These are phyloP conservation scores for Panagrolaimus sp. DNA, from an alignment of 1,140 invertebrate species.

Conservation along the genomic window DNA sequence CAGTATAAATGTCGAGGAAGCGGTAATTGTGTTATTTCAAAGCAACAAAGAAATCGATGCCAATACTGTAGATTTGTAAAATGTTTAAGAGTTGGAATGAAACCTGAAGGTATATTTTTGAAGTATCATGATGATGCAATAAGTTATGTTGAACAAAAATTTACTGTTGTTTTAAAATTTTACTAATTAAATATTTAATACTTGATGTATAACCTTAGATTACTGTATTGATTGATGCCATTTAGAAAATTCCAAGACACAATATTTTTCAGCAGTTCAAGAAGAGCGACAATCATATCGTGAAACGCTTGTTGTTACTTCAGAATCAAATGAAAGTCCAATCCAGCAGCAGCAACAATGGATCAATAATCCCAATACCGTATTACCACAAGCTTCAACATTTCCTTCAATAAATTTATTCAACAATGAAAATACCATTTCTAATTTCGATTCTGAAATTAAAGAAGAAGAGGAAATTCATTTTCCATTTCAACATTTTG, in stretches of 20 bases:
- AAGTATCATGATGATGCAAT: too few species aligned
- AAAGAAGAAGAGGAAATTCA: not conserved
- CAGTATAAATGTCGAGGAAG: conserved; percentile 10
- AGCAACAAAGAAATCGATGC: not conserved
- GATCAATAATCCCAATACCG: not conserved
- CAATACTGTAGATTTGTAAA: conserved; percentile 16
- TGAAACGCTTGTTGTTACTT: not conserved
- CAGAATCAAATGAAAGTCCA: not conserved
- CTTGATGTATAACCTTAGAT: not conserved
- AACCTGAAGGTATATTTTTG: conserved; percentile 5
- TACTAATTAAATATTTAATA: not conserved
- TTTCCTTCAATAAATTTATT: not conserved
- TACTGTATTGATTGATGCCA: too few species aligned
- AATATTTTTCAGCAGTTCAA: conserved; percentile 7
- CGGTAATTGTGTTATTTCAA: not conserved
- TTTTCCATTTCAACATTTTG: too few species aligned
- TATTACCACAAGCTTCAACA: too few species aligned
- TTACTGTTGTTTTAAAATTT: not conserved
- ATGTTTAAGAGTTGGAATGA: conserved; percentile 17
- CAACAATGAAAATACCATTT: not conserved
- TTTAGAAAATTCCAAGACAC: too few species aligned
- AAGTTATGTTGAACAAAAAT: too few species aligned
- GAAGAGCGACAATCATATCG: not conserved
- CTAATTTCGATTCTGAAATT: not conserved
- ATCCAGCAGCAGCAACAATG: not conserved